Percentiles rank a stretch among this genome's conserved stretches.
Evolutionary conservation across 2,797 vertebrate genomes (phyloP).

Genomic region (Threskiornis aethiopicus): DNA sequence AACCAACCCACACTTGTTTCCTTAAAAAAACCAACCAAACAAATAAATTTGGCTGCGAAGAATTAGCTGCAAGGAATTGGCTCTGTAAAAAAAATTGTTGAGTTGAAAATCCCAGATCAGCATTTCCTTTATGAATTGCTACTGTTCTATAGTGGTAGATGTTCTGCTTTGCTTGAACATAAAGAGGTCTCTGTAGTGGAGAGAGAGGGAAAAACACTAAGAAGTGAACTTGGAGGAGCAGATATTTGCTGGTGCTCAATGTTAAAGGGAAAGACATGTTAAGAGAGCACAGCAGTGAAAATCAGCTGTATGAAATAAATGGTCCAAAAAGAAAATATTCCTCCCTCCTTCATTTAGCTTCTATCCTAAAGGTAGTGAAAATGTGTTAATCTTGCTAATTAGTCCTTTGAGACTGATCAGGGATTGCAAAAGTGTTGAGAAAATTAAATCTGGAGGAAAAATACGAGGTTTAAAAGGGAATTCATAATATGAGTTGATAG

Average conservation of each 20-base stretch:
- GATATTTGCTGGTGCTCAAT: background rate
- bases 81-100: background rate
- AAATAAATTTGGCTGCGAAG: background rate
- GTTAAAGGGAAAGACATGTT: background rate
- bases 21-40: background rate
- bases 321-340: constrained; percentile 1
- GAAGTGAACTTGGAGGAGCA: background rate
- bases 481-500: constrained; percentile 8
- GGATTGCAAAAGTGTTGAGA: background rate
- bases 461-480: background rate
- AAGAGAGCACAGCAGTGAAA: background rate
- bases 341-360: background rate
- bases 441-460: constrained; percentile 47
- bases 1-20: background rate
- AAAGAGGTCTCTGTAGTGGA: background rate
- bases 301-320: constrained; percentile 25
- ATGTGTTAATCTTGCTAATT: constrained; percentile 38
- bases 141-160: background rate
- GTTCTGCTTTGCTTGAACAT: background rate
- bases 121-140: background rate
- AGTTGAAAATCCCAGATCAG: background rate
- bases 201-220: background rate
- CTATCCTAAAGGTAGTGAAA: background rate
- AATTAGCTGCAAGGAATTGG: background rate
- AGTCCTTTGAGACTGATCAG: constrained; percentile 29